Evolutionary conservation across 2,888 invertebrate genomes (phyloP), one percentile per base, ranked within the genome.

Genomic region (Argyresthia goedartella): DNA sequence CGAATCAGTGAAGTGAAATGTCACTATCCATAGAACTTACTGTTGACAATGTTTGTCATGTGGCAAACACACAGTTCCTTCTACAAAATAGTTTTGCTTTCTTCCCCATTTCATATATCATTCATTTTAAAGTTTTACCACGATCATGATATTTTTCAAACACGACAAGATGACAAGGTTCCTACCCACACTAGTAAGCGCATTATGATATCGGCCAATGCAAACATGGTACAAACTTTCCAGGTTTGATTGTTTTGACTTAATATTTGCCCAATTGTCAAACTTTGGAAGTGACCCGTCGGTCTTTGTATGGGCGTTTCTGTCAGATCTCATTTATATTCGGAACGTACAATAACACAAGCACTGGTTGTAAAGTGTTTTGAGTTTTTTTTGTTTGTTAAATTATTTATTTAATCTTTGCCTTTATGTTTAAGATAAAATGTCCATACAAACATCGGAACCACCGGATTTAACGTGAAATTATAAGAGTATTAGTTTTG

Each of bases 361-460:
- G 16, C 14, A 11, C 49, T 16, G 39, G 34, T 46, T 36, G 61
- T 45, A 47, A 45, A 15, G 48, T 49, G 53, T 52, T 56, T 53
- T 54, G 39, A 52, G 55, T 56, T 59, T 58, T 55, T 62, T 58
- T 66, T 62, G 64, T 64, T 62, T 64, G 58, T 64, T 65, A 67
- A 65, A 69, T 67, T 68, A 69, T 67, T 71, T 71, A 57, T 69
- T 60, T 69, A 68, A 62, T n/a, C 14, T 10, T 43, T 6, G 25
- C 25, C 35, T 14, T 7, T 50, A 33, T 34, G 36, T 43, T 25
- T 43, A 34, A 42, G 15, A 36, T 11, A 13, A 60, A 67, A 75
- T 71, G 73, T 73, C 77, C 78, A 75, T 79, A 76, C 78, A 77
- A 74, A 71, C 54, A 71, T 74, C 74, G 70, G 73, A 69, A 53